Evolutionary conservation across 2,113 vertebrate genomes (phyloP).

Genomic region (Scartelaos histophorus): DNA sequence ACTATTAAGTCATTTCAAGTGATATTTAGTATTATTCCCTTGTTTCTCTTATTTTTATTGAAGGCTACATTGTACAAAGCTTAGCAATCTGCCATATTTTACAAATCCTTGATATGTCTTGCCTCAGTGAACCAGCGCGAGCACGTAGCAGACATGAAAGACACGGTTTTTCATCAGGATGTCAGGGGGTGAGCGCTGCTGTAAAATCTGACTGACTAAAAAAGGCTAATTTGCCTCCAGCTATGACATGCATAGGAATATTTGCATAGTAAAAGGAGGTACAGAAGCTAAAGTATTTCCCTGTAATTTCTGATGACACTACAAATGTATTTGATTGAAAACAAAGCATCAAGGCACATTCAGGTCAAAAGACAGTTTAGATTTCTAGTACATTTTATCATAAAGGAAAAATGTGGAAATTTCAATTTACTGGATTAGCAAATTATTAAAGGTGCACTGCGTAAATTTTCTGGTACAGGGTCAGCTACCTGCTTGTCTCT

Average conservation of each 20-base stretch:
- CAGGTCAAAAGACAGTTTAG: not conserved
- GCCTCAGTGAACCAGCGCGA: conserved; percentile 30
- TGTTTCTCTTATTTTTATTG: too few species aligned
- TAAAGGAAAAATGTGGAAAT: not conserved
- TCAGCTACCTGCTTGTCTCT: not conserved
- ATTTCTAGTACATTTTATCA: not conserved
- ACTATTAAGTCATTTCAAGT: too few species aligned
- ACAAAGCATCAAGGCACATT: not conserved
- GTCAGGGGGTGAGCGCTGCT: conserved; percentile 30
- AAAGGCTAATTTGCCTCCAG: conserved; percentile 43
- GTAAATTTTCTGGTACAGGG: not conserved
- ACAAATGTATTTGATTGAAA: conserved; percentile 7
- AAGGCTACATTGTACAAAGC: too few species aligned
- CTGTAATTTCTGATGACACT: not conserved
- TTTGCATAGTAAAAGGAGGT: conserved; percentile 46
- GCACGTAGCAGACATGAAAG: conserved; percentile 30
- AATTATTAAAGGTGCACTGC: not conserved
- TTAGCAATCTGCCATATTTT: conserved; percentile 17
- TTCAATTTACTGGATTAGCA: not conserved
- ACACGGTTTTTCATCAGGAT: conserved; percentile 30
- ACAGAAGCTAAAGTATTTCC: conserved; percentile 25
- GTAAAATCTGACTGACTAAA: conserved; percentile 46
- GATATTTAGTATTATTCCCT: too few species aligned
- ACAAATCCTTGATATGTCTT: conserved; percentile 28
- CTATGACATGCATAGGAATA: conserved; percentile 19